Conservation (phyloP, 2,888 invertebrate genomes). For the Tryphoninae sp. region DNA sequence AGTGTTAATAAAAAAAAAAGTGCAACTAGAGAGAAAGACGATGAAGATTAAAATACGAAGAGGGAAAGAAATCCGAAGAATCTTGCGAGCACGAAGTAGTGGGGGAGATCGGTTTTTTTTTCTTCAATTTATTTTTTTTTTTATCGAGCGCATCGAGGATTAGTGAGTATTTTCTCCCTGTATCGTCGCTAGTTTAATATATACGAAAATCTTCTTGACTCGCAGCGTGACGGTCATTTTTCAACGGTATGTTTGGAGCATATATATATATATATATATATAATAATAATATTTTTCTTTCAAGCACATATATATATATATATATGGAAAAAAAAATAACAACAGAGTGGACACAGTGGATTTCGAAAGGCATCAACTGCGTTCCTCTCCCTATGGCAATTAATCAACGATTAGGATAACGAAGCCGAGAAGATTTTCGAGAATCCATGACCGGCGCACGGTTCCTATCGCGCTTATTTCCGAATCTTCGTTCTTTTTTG, state of each 20-base stretch:
- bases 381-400: constrained; percentile 53
- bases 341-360: not conserved
- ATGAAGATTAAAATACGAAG: not conserved
- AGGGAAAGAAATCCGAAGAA: not conserved
- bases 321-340: constrained; percentile 24
- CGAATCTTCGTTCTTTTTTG: constrained; percentile 18
- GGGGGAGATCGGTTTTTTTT: not conserved
- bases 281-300: too few relatives aligned
- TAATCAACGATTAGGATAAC: constrained; percentile 68
- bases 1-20: not conserved
- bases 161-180: constrained; percentile 33
- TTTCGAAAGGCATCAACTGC: not conserved
- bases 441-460: constrained; percentile 35
- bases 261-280: not conserved
- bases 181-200: constrained; percentile 36
- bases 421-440: constrained; percentile 54
- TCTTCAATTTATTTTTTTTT: not conserved
- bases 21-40: not conserved
- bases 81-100: not conserved
- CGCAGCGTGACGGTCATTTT: constrained; percentile 55
- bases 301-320: not conserved
- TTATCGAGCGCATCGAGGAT: constrained; percentile 47
- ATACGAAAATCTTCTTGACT: constrained; percentile 55
- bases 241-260: constrained; percentile 31
- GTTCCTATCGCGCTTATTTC: constrained; percentile 33